A percentile compares a stretch with the other conserved stretches of the same genome.
These are phyloP conservation scores for Austrolebias charrua DNA, from an alignment of 2,797 vertebrate genomes.

Conservation along the genomic window DNA sequence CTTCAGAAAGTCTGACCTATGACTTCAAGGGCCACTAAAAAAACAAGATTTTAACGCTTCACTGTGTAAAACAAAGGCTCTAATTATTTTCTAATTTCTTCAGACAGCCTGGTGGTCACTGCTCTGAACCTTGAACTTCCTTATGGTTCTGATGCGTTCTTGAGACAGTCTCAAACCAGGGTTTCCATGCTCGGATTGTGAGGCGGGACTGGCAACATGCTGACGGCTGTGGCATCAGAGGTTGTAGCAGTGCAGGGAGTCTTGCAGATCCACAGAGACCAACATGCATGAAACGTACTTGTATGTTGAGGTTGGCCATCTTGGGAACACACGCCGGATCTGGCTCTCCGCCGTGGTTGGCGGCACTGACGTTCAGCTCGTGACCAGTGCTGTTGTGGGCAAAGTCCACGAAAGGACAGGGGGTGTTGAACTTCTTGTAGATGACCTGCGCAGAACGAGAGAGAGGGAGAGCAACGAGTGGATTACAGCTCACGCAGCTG, in stretches of 20 bases:
- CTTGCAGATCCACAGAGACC: constrained; percentile 23
- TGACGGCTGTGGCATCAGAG: constrained; percentile 49
- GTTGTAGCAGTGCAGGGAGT: constrained; percentile 41
- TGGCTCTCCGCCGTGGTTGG: constrained; percentile 68
- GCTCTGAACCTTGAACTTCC: constrained; percentile 15
- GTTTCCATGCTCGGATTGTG: constrained; percentile 58
- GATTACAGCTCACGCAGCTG: constrained; percentile 63
- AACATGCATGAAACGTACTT: constrained; percentile 78
- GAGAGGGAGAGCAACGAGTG: constrained; percentile 36
- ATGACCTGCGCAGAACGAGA: constrained; percentile 83
- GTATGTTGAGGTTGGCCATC: constrained; percentile 92
- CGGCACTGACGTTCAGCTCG: constrained; percentile 69
- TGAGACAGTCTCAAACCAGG: constrained; percentile 52
- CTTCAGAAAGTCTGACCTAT: too few species aligned
- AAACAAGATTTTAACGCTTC: too few species aligned
- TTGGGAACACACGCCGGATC: constrained; percentile 79
- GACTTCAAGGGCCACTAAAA: too few species aligned
- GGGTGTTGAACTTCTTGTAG: constrained; percentile 94
- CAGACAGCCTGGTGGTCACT: constrained; percentile 22
- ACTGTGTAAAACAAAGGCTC: too few species aligned
- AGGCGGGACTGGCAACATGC: constrained; percentile 58
- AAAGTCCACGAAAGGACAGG: constrained; percentile 83
- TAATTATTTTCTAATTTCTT: neutral
- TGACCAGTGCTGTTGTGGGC: constrained; percentile 45
- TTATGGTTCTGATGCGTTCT: constrained; percentile 11